Percentiles rank a stretch among this genome's conserved stretches.
Conservation (phyloP, 1,140 invertebrate genomes). For the Teleopsis dalmanni region DNA sequence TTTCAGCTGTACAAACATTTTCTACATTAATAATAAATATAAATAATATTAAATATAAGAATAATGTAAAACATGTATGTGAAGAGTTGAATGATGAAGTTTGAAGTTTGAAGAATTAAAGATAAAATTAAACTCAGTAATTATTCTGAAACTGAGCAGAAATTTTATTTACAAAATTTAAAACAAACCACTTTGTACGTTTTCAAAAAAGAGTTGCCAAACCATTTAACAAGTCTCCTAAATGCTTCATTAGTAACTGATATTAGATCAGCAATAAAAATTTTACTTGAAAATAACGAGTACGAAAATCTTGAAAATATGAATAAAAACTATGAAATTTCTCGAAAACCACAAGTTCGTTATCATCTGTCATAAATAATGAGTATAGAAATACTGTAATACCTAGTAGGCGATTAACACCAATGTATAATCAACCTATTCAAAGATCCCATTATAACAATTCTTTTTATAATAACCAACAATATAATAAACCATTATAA, state of each 20-base stretch:
- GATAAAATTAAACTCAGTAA: neutral
- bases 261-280: neutral
- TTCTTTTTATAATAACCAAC: too few relatives aligned
- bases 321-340: neutral
- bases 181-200: neutral
- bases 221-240: neutral
- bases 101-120: conserved; percentile 2
- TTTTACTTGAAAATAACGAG: conserved; percentile 2
- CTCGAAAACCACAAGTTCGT: neutral
- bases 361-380: too few relatives aligned
- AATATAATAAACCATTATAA: too few relatives aligned
- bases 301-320: conserved; percentile 2
- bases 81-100: conserved; percentile 1
- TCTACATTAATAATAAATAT: neutral
- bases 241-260: neutral
- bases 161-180: neutral
- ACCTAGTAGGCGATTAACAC: too few relatives aligned
- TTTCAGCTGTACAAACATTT: conserved; percentile 15
- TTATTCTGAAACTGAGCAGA: neutral
- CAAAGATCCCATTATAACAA: too few relatives aligned
- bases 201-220: conserved; percentile 1
- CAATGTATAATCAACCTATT: too few relatives aligned
- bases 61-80: neutral
- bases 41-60: neutral
- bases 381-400: too few relatives aligned